phyloP scores from a whole-genome alignment of 2,888 invertebrate genomes.

The Torymus aiolomorphi region DNA sequence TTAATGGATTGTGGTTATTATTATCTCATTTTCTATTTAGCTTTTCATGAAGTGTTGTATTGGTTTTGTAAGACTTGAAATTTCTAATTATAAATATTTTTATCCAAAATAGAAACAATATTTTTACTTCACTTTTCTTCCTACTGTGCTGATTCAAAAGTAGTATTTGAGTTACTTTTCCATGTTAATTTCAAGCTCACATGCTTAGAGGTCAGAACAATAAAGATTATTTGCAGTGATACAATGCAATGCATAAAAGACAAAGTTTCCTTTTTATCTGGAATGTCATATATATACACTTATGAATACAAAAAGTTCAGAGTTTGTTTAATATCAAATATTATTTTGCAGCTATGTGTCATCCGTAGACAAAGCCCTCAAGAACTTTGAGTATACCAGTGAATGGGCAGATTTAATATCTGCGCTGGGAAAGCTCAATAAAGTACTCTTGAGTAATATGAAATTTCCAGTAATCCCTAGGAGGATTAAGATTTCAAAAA shows the following conservation, averaged over 20 bases:
- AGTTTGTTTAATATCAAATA: constrained; percentile 35
- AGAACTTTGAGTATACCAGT: constrained; percentile 94
- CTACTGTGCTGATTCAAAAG: too few species aligned
- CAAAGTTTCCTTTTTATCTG: constrained; percentile 20
- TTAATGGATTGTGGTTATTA: background rate
- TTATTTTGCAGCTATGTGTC: constrained; percentile 79
- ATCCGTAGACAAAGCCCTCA: constrained; percentile 90
- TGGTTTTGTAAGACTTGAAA: too few species aligned
- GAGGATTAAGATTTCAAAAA: constrained; percentile 90
- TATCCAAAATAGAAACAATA: too few species aligned
- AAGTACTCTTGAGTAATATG: constrained; percentile 87
- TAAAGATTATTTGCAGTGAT: constrained; percentile 26
- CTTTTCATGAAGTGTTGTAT: background rate
- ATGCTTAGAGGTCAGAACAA: background rate
- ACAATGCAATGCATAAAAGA: constrained; percentile 32
- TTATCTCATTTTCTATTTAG: background rate
- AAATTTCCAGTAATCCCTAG: constrained; percentile 92
- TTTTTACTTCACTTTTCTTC: too few species aligned
- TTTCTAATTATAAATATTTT: too few species aligned
- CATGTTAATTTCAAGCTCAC: too few species aligned
- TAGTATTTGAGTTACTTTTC: too few species aligned
- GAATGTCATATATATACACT: background rate
- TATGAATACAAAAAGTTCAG: constrained; percentile 12
- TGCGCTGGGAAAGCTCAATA: constrained; percentile 91
- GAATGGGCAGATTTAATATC: constrained; percentile 97